phyloP scores from a whole-genome alignment of 2,888 invertebrate genomes.

The Philereme vetulata region DNA sequence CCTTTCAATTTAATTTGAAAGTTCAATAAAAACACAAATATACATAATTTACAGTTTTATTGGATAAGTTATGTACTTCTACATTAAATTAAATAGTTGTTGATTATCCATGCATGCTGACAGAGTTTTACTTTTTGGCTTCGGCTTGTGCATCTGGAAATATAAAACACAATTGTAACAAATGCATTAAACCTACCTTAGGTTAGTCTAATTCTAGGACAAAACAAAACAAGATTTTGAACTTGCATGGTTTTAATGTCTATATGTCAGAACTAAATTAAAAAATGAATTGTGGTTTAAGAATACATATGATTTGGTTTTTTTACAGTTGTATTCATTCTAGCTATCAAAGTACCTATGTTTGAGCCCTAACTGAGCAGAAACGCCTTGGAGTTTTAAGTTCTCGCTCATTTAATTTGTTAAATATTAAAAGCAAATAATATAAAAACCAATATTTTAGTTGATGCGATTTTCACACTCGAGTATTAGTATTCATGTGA shows the following conservation, averaged over 20 bases:
- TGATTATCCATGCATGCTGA: slow-evolving; percentile 56
- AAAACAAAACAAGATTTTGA: slow-evolving; percentile 9
- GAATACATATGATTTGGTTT: too few species aligned
- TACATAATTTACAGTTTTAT: slow-evolving; percentile 43
- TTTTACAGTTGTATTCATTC: background rate
- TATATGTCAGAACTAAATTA: background rate
- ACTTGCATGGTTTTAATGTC: background rate
- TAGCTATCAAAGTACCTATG: background rate
- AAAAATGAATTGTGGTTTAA: too few species aligned
- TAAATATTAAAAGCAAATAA: background rate
- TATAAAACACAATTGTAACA: slow-evolving; percentile 2
- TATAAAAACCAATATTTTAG: slow-evolving; percentile 8
- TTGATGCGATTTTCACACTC: slow-evolving; percentile 18
- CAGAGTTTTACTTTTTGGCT: slow-evolving; percentile 51
- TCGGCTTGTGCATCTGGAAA: slow-evolving; percentile 63
- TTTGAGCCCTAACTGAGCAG: too few species aligned
- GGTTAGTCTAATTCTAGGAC: slow-evolving; percentile 3
- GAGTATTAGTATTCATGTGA: slow-evolving; percentile 21
- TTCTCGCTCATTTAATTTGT: too few species aligned
- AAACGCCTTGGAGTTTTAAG: too few species aligned
- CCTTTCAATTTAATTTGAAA: background rate
- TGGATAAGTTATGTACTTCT: slow-evolving; percentile 48
- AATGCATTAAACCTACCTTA: background rate
- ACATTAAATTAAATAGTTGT: slow-evolving; percentile 53
- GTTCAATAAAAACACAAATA: slow-evolving; percentile 8